phyloP scores from a whole-genome alignment of 2,888 invertebrate species.

The Bombyx huttoni region DNA sequence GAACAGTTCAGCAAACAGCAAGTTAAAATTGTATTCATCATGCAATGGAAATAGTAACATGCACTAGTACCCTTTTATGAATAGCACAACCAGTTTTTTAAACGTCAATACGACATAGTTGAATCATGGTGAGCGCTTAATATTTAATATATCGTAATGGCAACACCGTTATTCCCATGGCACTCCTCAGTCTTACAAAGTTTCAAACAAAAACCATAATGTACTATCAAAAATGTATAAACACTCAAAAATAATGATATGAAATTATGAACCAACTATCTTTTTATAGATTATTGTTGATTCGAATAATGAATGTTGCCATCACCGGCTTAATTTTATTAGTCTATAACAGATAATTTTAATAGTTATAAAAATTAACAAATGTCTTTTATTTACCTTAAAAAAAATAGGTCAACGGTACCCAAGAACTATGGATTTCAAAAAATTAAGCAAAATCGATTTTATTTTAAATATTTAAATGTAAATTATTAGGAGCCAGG shows the following conservation, averaged over 20 bases:
- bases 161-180: background rate
- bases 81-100: background rate
- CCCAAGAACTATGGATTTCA: too few species aligned
- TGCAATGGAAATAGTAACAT: background rate
- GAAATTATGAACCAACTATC: background rate
- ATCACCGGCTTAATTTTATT: background rate
- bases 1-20: too few species aligned
- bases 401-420: background rate
- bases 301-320: background rate
- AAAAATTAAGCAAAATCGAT: too few species aligned
- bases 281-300: background rate
- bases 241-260: background rate
- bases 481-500: too few species aligned
- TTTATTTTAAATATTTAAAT: too few species aligned
- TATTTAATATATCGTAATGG: background rate
- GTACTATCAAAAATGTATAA: background rate
- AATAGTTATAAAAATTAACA: background rate
- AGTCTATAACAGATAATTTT: slow-evolving; percentile 5
- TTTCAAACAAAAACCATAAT: background rate
- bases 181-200: slow-evolving; percentile 2
- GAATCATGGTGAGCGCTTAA: background rate
- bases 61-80: background rate
- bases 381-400: background rate
- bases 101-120: background rate
- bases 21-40: too few species aligned